phyloP scores from a whole-genome alignment of 2,888 invertebrate genomes.

The Nysson spinosus region DNA sequence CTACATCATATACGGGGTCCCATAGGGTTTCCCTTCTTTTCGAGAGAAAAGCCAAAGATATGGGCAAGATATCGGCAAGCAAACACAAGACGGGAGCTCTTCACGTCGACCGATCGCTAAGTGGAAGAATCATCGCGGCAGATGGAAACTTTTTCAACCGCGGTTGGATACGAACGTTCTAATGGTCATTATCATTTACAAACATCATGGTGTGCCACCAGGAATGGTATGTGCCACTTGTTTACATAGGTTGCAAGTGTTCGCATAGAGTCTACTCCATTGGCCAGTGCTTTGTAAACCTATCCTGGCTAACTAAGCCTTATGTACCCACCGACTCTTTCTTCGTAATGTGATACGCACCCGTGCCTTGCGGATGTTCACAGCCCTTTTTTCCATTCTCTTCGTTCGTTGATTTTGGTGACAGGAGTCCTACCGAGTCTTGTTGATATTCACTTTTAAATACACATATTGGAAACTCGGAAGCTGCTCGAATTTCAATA shows the following conservation, averaged over 20 bases:
- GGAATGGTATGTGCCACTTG: conserved; percentile 37
- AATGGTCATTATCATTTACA: conserved; percentile 69
- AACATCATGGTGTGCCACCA: conserved; percentile 45
- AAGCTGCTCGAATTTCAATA: too few relatives aligned
- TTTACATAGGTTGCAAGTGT: conserved; percentile 58
- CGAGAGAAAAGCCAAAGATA: conserved; percentile 11
- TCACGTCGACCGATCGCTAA: conserved; percentile 64
- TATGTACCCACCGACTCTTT: conserved; percentile 32
- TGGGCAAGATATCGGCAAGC: conserved; percentile 32
- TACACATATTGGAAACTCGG: too few relatives aligned
- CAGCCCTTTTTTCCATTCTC: conserved; percentile 1
- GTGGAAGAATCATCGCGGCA: conserved; percentile 68
- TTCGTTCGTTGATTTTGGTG: conserved; percentile 1
- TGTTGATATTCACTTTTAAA: too few relatives aligned
- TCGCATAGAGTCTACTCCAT: conserved; percentile 50
- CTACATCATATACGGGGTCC: too few relatives aligned
- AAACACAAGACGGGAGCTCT: conserved; percentile 72
- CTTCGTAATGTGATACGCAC: conserved; percentile 29
- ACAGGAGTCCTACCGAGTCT: too few relatives aligned
- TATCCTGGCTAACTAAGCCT: conserved; percentile 53
- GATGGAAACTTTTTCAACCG: conserved; percentile 19
- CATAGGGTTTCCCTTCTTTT: too few relatives aligned
- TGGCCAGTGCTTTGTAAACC: conserved; percentile 57
- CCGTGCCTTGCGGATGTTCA: conserved; percentile 18
- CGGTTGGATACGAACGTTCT: conserved; percentile 49